Evolutionary conservation across 2,113 vertebrate genomes (phyloP).

Genomic region (Natator depressus): DNA sequence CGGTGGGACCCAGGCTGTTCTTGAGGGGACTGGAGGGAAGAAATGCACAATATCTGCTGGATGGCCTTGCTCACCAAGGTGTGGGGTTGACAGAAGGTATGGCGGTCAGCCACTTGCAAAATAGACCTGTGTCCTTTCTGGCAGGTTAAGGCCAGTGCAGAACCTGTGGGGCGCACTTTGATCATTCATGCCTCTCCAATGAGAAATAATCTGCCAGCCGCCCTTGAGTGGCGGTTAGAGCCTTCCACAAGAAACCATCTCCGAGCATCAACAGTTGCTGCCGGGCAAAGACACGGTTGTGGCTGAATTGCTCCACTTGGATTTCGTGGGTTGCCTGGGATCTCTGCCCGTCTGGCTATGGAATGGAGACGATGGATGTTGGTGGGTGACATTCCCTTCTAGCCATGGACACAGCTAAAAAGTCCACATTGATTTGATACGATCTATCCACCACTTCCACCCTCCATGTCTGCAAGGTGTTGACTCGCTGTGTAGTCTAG

Average conservation of each 20-base stretch:
- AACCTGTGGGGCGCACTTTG: neutral
- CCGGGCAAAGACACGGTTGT: neutral
- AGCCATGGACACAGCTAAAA: neutral
- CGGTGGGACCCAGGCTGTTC: neutral
- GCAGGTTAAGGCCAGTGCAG: neutral
- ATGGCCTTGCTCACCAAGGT: neutral
- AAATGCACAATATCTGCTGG: neutral
- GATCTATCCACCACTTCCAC: neutral
- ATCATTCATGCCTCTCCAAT: neutral
- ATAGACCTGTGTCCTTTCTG: neutral
- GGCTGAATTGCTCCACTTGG: conserved; percentile 34
- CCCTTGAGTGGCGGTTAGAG: neutral
- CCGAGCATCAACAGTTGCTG: fast-evolving
- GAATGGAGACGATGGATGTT: neutral
- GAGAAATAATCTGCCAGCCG: neutral
- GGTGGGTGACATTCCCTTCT: neutral
- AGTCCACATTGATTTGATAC: neutral
- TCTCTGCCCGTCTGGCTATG: neutral
- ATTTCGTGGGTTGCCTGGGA: fast-evolving
- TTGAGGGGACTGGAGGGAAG: neutral
- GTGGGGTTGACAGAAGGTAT: neutral
- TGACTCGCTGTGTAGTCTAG: neutral
- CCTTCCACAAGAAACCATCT: fast-evolving
- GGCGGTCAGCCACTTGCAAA: neutral
- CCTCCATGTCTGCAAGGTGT: too few relatives aligned